Evolutionary conservation across 2,888 invertebrate species (phyloP).

Genomic region (Drosophila birchii): DNA sequence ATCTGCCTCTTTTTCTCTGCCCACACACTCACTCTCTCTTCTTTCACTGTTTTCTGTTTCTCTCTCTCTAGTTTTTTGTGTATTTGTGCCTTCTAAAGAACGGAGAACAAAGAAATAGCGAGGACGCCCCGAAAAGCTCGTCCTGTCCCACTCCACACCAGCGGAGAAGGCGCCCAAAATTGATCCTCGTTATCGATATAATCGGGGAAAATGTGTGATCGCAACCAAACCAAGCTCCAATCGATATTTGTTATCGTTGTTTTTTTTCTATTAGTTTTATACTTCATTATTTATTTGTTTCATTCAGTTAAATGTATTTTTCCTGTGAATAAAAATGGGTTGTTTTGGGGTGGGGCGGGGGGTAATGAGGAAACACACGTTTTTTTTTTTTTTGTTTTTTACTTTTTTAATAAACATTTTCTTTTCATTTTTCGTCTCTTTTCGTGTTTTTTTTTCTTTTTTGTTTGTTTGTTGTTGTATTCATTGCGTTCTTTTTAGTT

Average conservation of each 20-base stretch:
- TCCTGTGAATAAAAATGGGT: constrained; percentile 32
- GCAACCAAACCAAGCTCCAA: constrained; percentile 59
- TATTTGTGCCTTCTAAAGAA: constrained; percentile 9
- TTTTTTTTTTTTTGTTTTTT: constrained; percentile 27
- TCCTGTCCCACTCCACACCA: constrained; percentile 16
- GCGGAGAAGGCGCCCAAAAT: constrained; percentile 9
- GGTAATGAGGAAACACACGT: constrained; percentile 43
- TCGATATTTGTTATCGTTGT: constrained; percentile 12
- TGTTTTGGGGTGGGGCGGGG: neutral
- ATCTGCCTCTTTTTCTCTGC: neutral
- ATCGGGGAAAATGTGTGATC: neutral
- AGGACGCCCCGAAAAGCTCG: constrained; percentile 5
- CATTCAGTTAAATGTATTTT: neutral
- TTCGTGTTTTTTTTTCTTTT: constrained; percentile 20
- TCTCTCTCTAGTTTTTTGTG: neutral
- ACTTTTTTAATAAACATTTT: constrained; percentile 58
- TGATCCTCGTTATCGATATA: neutral
- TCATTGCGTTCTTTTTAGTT: constrained; percentile 49
- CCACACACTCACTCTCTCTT: neutral
- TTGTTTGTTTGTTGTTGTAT: constrained; percentile 43
- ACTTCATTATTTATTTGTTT: constrained; percentile 1
- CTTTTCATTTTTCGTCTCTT: constrained; percentile 31
- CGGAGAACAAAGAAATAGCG: constrained; percentile 13
- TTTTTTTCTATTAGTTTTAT: constrained; percentile 2
- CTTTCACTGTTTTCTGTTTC: neutral